A percentile compares a stretch with the other conserved stretches of the same genome.
Evolutionary conservation across 1,140 invertebrate genomes (phyloP).

Genomic region (Drosophila lowei): DNA sequence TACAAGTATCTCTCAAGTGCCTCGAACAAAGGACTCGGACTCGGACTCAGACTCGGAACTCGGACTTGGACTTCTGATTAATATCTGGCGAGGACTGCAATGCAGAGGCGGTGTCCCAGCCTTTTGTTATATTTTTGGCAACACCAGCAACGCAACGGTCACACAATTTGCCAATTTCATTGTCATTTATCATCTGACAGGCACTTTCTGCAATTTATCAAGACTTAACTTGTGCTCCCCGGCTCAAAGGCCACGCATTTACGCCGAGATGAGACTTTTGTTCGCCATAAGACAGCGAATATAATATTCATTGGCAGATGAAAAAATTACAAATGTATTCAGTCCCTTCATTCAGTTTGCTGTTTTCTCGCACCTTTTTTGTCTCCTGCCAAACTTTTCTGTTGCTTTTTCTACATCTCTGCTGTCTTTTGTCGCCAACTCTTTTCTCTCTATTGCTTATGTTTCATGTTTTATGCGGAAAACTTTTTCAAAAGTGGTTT

Average conservation of each 20-base stretch:
- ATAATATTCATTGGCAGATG: slow-evolving; percentile 26
- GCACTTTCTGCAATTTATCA: slow-evolving; percentile 69
- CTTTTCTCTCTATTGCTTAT: slow-evolving; percentile 13
- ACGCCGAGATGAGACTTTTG: slow-evolving; percentile 29
- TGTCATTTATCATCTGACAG: slow-evolving; percentile 75
- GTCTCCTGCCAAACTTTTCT: background rate
- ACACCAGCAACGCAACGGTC: slow-evolving; percentile 7
- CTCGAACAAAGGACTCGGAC: slow-evolving; percentile 10
- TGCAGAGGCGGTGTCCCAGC: slow-evolving; percentile 19
- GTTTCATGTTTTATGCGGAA: slow-evolving; percentile 39
- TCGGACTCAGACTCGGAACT: background rate
- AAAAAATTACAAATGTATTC: slow-evolving; percentile 25
- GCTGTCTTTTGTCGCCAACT: slow-evolving; percentile 1
- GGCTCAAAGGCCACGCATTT: slow-evolving; percentile 59
- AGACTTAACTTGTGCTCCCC: slow-evolving; percentile 64
- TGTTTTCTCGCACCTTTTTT: slow-evolving; percentile 7
- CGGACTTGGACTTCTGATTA: slow-evolving; percentile 28
- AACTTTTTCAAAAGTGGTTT: slow-evolving; percentile 21
- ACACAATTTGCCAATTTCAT: slow-evolving; percentile 70
- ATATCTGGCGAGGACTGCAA: slow-evolving; percentile 39
- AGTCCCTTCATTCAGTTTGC: background rate
- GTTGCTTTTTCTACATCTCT: background rate
- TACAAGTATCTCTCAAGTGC: slow-evolving; percentile 1
- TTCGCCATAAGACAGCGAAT: slow-evolving; percentile 17
- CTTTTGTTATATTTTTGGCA: slow-evolving; percentile 29